Evolutionary conservation across 2,888 invertebrate genomes (phyloP).

Genomic region (Omphaloscelis lunosa): DNA sequence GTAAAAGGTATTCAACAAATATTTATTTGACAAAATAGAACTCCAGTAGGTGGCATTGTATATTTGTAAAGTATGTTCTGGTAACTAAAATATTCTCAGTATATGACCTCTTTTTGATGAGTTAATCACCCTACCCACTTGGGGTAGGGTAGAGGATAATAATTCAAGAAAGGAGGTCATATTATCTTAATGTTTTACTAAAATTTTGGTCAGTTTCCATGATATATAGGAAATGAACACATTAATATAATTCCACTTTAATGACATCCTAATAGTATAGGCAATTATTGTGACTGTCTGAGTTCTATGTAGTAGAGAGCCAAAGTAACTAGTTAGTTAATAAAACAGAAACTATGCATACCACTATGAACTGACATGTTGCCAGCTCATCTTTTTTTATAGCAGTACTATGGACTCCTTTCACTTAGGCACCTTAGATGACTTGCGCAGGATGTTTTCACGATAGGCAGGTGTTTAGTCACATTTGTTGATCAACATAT

Average conservation of each 20-base stretch:
- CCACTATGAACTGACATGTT: constrained; percentile 24
- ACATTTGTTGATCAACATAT: constrained; percentile 2
- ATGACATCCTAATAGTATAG: background rate
- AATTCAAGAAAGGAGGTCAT: background rate
- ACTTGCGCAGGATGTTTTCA: background rate
- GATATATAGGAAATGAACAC: background rate
- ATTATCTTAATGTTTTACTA: background rate
- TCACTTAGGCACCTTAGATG: constrained; percentile 5
- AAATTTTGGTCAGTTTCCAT: constrained; percentile 1
- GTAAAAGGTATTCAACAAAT: background rate
- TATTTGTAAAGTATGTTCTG: background rate
- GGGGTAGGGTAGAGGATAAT: no score
- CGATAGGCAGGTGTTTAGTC: background rate
- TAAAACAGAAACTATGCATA: constrained; percentile 13
- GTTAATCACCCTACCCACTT: no score
- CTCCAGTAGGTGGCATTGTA: background rate
- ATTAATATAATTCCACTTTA: background rate
- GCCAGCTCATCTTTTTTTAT: constrained; percentile 58
- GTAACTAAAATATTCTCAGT: background rate
- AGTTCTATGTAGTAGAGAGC: background rate
- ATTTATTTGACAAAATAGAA: background rate
- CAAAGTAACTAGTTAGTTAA: background rate
- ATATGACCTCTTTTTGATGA: no score
- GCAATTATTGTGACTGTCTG: background rate
- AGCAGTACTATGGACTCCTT: constrained; percentile 28